Conservation (phyloP, 2,113 vertebrate species). For the Microcebus griseorufus region DNA sequence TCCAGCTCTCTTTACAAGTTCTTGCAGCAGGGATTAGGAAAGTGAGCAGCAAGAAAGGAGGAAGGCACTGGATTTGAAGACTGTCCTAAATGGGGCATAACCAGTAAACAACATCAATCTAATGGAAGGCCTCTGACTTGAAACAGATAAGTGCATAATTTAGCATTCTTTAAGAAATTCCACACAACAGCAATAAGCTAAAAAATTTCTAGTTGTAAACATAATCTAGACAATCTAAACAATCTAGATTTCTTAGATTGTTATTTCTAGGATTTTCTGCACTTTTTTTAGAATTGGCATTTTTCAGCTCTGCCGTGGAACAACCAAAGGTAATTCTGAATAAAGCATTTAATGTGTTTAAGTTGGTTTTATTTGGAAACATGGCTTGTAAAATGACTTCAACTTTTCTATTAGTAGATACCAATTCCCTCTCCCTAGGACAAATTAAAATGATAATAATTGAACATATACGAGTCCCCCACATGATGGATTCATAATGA, state of each 20-base stretch:
- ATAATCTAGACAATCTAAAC: not conserved
- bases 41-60: not conserved
- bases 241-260: not conserved
- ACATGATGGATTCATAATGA: not conserved
- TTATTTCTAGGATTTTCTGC: not conserved
- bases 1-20: conserved; percentile 52
- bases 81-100: not conserved
- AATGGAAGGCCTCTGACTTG: conserved; percentile 21
- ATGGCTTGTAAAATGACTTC: not conserved
- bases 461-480: not conserved
- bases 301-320: not conserved
- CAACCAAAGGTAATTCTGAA: not conserved
- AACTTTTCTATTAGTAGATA: not conserved
- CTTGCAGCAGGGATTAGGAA: not conserved
- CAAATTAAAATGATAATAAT: conserved; percentile 39
- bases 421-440: not conserved
- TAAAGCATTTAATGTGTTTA: not conserved
- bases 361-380: conserved; percentile 27
- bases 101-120: not conserved
- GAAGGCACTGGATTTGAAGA: not conserved
- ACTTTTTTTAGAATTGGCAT: not conserved
- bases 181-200: not conserved
- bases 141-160: not conserved
- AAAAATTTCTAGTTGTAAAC: not conserved
- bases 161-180: not conserved